Evolutionary conservation across 2,888 invertebrate genomes (phyloP).

Genomic region (Volucella inanis): DNA sequence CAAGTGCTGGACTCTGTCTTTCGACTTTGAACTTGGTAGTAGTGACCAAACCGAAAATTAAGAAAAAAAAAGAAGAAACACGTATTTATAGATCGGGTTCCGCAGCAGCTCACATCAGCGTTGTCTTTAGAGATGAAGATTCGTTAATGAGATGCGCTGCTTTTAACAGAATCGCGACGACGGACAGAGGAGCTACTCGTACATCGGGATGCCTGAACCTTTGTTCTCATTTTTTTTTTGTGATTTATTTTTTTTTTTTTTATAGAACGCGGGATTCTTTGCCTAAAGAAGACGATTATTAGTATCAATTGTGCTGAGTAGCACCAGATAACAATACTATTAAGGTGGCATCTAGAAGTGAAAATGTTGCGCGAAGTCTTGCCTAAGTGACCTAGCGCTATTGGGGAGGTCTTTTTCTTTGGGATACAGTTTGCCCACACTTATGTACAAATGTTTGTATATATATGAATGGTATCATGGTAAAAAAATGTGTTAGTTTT

Average conservation of each 20-base stretch:
- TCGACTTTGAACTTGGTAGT: conserved; percentile 7
- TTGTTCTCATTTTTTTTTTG: conserved; percentile 34
- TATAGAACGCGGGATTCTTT: not conserved
- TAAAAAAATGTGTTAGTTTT: conserved; percentile 54
- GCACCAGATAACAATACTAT: conserved; percentile 69
- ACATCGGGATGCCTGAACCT: conserved; percentile 41
- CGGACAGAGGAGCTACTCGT: not conserved
- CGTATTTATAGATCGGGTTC: conserved; percentile 66
- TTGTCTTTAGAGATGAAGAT: not conserved
- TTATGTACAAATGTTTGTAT: not conserved
- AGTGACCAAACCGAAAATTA: conserved; percentile 11
- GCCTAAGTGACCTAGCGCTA: conserved; percentile 59
- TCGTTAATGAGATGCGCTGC: conserved; percentile 54
- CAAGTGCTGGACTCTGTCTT: not conserved
- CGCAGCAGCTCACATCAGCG: conserved; percentile 14
- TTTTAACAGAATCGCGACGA: not conserved
- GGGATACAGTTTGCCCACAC: not conserved
- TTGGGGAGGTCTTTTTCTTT: conserved; percentile 58
- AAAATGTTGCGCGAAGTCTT: conserved; percentile 51
- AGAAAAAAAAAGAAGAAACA: not conserved
- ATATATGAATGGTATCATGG: conserved; percentile 55
- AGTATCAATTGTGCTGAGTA: conserved; percentile 71
- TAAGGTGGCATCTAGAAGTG: conserved; percentile 62
- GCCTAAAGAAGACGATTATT: conserved; percentile 37
- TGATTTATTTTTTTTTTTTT: conserved; percentile 9